Evolutionary conservation across 2,797 vertebrate genomes (phyloP).

Genomic region (Acrocephalus scirpaceus): DNA sequence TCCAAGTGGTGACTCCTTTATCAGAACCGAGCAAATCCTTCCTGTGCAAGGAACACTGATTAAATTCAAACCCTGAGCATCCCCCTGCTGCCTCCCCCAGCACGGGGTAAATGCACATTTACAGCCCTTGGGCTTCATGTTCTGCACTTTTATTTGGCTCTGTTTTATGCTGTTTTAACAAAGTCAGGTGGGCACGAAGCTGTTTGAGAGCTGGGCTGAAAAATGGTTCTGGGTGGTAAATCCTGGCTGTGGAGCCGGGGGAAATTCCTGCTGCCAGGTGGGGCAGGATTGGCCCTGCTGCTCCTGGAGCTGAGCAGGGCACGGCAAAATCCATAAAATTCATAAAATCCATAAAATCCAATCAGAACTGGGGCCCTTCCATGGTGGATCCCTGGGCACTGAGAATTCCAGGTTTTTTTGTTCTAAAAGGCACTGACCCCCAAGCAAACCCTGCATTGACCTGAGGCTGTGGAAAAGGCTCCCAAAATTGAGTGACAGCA

Average conservation of each 20-base stretch:
- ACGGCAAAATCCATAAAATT: neutral
- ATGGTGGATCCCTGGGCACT: no score
- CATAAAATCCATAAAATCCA: neutral
- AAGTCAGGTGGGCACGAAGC: neutral
- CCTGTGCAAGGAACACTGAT: accelerated
- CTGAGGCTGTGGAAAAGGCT: no score
- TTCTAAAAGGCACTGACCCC: no score
- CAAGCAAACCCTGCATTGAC: no score
- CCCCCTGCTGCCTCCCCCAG: neutral
- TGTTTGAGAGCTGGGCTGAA: neutral
- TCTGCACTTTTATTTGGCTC: accelerated
- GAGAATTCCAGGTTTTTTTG: no score
- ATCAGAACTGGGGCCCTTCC: neutral
- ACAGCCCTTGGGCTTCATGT: accelerated
- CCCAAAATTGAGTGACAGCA: no score
- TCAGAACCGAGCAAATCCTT: neutral
- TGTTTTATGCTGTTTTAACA: neutral
- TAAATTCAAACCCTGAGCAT: neutral
- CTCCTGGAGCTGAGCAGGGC: neutral
- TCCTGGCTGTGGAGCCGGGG: neutral
- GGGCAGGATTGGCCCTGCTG: neutral
- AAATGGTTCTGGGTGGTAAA: neutral
- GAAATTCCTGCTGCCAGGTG: neutral
- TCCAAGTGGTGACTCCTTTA: neutral
- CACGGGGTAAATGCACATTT: accelerated